A percentile compares a stretch with the other conserved stretches of the same genome.
These are phyloP conservation scores for Sylvietta virens DNA, from an alignment of 2,113 vertebrate species.

Conservation along the genomic window DNA sequence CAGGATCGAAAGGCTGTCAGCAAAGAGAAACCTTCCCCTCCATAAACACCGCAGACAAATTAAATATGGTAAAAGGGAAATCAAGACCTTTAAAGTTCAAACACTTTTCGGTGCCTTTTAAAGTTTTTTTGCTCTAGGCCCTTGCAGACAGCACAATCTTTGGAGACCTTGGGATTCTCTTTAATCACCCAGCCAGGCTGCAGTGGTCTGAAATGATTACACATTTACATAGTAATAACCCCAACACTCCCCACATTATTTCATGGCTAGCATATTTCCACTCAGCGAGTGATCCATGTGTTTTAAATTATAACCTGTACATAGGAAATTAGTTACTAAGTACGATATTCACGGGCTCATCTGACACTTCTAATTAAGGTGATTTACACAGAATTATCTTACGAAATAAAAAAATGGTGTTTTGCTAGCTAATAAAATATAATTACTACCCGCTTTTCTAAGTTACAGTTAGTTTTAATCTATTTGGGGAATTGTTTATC, in stretches of 20 bases:
- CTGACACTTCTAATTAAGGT: slow-evolving; percentile 88
- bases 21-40: slow-evolving; percentile 54
- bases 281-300: slow-evolving; percentile 77
- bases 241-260: slow-evolving; percentile 69
- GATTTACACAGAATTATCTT: slow-evolving; percentile 86
- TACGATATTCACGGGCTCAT: slow-evolving; percentile 77
- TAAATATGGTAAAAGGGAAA: slow-evolving; percentile 70
- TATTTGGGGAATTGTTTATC: slow-evolving; percentile 85
- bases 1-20: slow-evolving; percentile 18
- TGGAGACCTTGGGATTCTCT: slow-evolving; percentile 71
- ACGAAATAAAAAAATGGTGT: slow-evolving; percentile 82
- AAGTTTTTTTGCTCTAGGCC: slow-evolving; percentile 70
- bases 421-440: slow-evolving; percentile 82
- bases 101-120: slow-evolving; percentile 70
- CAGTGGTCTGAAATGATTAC: slow-evolving; percentile 71
- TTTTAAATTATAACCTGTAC: slow-evolving; percentile 84
- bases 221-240: slow-evolving; percentile 78
- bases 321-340: slow-evolving; percentile 82
- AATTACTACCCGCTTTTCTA: slow-evolving; percentile 78
- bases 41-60: slow-evolving; percentile 65
- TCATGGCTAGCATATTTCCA: slow-evolving; percentile 69
- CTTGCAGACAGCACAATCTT: slow-evolving; percentile 69
- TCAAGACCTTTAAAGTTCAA: slow-evolving; percentile 75
- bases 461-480: slow-evolving; percentile 85
- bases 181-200: slow-evolving; percentile 72